Conservation (phyloP, 2,113 vertebrate species). For the Empidonax traillii region DNA sequence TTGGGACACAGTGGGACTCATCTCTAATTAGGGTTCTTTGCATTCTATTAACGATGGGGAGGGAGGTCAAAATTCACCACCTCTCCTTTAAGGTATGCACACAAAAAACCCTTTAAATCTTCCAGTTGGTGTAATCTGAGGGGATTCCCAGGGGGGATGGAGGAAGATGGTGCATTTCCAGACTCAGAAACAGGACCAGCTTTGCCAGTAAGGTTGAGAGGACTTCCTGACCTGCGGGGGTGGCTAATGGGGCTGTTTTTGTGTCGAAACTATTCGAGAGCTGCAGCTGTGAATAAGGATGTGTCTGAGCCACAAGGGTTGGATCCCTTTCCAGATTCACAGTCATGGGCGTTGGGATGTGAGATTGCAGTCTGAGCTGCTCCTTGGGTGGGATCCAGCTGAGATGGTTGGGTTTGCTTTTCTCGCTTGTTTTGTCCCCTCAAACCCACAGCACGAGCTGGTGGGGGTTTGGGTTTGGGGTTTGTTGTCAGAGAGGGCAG, state of each 20-base stretch:
- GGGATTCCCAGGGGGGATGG: not conserved
- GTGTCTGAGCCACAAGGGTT: conserved; percentile 23
- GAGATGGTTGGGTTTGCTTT: not conserved
- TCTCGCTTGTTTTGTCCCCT: not conserved
- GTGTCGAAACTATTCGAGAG: not conserved
- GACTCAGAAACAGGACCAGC: not conserved
- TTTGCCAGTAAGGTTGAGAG: conserved; percentile 4
- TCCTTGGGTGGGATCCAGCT: conserved; percentile 6
- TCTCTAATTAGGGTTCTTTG: not conserved
- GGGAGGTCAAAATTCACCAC: not conserved
- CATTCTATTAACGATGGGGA: not conserved
- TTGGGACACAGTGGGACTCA: not conserved
- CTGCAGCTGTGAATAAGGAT: conserved; percentile 33
- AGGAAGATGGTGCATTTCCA: not conserved
- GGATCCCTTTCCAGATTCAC: not conserved
- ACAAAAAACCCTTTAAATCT: not conserved
- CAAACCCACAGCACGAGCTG: accelerated
- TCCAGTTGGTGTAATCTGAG: not conserved
- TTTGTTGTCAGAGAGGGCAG: not conserved
- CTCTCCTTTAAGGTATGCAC: accelerated
- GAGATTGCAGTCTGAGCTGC: conserved; percentile 24
- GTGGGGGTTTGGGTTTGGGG: not conserved
- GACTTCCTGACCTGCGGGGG: conserved; percentile 24
- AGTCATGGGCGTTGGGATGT: conserved; percentile 41
- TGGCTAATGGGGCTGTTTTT: conserved; percentile 43